Percentiles rank a stretch among this genome's conserved stretches.
phyloP scores from a whole-genome alignment of 2,797 vertebrate genomes.

The Lutjanus argentimaculatus region DNA sequence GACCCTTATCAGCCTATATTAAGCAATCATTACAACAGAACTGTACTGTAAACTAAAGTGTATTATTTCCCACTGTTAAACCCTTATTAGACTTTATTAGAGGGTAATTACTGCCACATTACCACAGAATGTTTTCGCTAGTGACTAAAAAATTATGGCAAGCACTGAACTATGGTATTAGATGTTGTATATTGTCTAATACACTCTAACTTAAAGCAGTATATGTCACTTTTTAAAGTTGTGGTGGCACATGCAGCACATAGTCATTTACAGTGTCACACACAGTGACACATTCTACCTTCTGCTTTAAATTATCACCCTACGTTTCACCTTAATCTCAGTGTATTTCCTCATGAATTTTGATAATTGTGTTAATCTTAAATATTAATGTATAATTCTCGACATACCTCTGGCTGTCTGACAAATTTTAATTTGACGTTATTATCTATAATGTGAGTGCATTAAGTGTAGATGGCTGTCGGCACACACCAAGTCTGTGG shows the following conservation, averaged over 20 bases:
- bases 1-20: too few relatives aligned
- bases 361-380: not conserved
- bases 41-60: too few relatives aligned
- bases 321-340: constrained; percentile 6
- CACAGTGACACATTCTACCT: not conserved
- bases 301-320: not conserved
- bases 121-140: too few relatives aligned
- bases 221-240: not conserved
- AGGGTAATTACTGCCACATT: too few relatives aligned
- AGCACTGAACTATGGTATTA: not conserved
- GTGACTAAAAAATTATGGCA: not conserved
- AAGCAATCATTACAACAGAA: too few relatives aligned
- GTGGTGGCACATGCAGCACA: not conserved
- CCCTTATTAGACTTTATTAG: too few relatives aligned
- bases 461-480: too few relatives aligned
- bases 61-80: too few relatives aligned
- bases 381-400: not conserved
- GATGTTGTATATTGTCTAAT: not conserved
- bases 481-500: too few relatives aligned
- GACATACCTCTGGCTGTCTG: not conserved
- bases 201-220: not conserved
- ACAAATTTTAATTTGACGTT: not conserved
- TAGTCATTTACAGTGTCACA: not conserved
- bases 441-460: not conserved
- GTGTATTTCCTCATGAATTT: not conserved